A percentile compares a stretch with the other conserved stretches of the same genome.
Conservation (phyloP, 2,888 invertebrate genomes). For the Portevinia maculata region DNA sequence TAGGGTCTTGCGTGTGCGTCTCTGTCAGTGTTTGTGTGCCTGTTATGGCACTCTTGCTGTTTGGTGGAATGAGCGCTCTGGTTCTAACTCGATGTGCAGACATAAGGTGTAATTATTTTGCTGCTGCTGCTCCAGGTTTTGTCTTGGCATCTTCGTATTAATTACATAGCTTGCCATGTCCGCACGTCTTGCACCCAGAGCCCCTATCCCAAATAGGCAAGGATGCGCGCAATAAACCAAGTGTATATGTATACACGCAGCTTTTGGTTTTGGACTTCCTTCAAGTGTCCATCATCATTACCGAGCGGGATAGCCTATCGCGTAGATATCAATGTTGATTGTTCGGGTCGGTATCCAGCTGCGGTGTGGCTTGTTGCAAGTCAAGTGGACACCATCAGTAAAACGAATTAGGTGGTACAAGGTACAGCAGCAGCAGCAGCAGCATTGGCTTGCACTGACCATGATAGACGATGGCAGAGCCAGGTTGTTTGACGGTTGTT, state of each 20-base stretch:
- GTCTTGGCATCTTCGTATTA: constrained; percentile 61
- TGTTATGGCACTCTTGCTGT: constrained; percentile 68
- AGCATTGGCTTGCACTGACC: constrained; percentile 15
- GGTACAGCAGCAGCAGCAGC: constrained; percentile 4
- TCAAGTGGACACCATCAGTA: constrained; percentile 58
- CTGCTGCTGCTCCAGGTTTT: constrained; percentile 51
- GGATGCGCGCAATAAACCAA: not conserved
- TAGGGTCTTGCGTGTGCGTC: not conserved
- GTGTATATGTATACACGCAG: not conserved
- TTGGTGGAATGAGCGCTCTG: constrained; percentile 42
- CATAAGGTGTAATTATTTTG: constrained; percentile 73
- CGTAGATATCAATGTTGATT: constrained; percentile 68
- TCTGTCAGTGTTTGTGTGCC: constrained; percentile 20
- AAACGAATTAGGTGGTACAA: constrained; percentile 55
- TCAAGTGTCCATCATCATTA: constrained; percentile 74
- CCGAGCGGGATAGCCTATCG: constrained; percentile 48
- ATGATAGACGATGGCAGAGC: constrained; percentile 63
- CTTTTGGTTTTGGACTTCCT: constrained; percentile 53
- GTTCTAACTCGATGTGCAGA: constrained; percentile 39
- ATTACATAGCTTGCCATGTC: constrained; percentile 57
- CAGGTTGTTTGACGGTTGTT: constrained; percentile 43
- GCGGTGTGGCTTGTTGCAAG: constrained; percentile 56
- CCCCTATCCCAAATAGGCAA: constrained; percentile 18
- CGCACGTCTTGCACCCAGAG: constrained; percentile 54
- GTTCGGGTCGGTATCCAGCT: constrained; percentile 56